Conservation (phyloP, 2,888 invertebrate genomes). For the Pelosia muscerda region DNA sequence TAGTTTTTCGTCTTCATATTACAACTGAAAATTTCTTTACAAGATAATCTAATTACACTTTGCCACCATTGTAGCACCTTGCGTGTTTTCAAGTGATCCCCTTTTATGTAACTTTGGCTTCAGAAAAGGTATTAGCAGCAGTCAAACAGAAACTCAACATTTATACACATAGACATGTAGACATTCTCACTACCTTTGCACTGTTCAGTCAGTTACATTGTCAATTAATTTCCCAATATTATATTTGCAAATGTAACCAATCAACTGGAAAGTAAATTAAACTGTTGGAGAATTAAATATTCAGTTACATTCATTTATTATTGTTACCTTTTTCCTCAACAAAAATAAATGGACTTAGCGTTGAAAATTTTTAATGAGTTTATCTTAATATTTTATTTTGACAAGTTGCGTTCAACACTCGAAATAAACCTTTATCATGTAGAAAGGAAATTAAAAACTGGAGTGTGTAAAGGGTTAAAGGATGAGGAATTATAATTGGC, state of each 20-base stretch:
- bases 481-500: slow-evolving; percentile 58
- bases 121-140: too few relatives aligned
- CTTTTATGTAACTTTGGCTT: too few relatives aligned
- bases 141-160: too few relatives aligned
- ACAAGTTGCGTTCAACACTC: slow-evolving; percentile 6
- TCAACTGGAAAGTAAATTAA: neutral
- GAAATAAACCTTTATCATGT: slow-evolving; percentile 18
- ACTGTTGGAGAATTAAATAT: slow-evolving; percentile 3
- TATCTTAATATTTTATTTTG: slow-evolving; percentile 10
- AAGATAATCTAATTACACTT: too few relatives aligned
- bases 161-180: too few relatives aligned
- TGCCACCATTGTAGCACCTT: too few relatives aligned
- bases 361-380: slow-evolving; percentile 11
- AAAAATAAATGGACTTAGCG: slow-evolving; percentile 18
- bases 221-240: neutral
- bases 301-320: slow-evolving; percentile 6
- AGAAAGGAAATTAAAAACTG: slow-evolving; percentile 47
- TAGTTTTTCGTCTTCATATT: too few relatives aligned
- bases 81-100: too few relatives aligned
- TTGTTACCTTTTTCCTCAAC: slow-evolving; percentile 6
- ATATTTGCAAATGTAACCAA: neutral
- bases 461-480: slow-evolving; percentile 46
- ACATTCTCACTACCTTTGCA: neutral
- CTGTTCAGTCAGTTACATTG: neutral
- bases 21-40: too few relatives aligned